Conservation (phyloP, 2,113 vertebrate genomes). For the Bucco capensis region DNA sequence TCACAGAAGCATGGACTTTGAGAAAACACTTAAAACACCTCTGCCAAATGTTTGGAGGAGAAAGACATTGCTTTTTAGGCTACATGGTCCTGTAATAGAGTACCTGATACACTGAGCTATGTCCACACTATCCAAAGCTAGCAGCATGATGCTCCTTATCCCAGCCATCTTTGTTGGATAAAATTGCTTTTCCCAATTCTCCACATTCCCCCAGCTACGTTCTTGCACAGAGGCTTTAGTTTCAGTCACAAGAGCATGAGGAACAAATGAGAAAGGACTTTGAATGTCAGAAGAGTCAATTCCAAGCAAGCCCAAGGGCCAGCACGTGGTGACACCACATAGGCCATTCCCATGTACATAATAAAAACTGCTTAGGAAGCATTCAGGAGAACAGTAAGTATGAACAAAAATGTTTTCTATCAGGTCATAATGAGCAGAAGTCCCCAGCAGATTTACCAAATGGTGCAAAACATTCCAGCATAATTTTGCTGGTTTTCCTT, state of each 20-base stretch:
- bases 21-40: background rate
- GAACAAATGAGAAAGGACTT: background rate
- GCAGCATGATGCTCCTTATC: background rate
- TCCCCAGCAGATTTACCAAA: background rate
- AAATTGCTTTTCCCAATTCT: conserved; percentile 25
- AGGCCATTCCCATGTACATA: background rate
- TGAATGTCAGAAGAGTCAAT: background rate
- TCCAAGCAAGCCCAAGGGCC: background rate
- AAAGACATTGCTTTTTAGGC: background rate
- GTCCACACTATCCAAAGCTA: background rate
- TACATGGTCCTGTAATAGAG: background rate
- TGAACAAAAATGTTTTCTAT: background rate
- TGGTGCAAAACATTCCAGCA: background rate
- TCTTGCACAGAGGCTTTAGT: background rate
- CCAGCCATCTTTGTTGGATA: background rate
- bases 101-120: background rate
- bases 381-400: background rate
- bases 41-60: background rate
- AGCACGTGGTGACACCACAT: background rate
- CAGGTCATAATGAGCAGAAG: background rate
- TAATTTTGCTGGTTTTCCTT: background rate
- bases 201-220: background rate
- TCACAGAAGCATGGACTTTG: background rate
- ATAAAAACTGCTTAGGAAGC: background rate
- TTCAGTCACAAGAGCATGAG: background rate